Evolutionary conservation across 2,797 vertebrate genomes (phyloP).

Genomic region (Scarus forsteni): DNA sequence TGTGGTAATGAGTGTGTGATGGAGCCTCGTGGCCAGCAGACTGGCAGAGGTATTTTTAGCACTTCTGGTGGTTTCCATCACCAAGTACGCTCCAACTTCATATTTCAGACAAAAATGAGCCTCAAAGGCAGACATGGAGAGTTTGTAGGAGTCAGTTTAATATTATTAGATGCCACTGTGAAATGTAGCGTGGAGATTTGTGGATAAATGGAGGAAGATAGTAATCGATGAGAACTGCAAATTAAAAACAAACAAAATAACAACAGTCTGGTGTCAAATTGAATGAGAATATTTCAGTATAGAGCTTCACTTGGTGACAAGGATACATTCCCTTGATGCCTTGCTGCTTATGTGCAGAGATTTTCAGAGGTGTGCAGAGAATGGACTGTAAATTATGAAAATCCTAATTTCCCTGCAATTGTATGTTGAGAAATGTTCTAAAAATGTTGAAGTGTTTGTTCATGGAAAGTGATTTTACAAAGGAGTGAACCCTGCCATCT

Average conservation of each 20-base stretch:
- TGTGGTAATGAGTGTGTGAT: constrained; percentile 85
- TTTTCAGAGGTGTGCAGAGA: too few species aligned
- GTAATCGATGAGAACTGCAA: constrained; percentile 58
- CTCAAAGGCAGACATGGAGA: constrained; percentile 76
- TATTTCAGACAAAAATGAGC: constrained; percentile 77
- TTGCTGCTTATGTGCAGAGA: too few species aligned
- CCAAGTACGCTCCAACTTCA: constrained; percentile 79
- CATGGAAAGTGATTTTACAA: too few species aligned
- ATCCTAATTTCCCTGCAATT: too few species aligned
- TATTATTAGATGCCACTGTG: constrained; percentile 61
- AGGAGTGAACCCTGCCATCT: too few species aligned
- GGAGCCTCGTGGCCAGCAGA: constrained; percentile 82
- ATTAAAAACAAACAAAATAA: background rate
- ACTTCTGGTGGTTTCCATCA: constrained; percentile 84
- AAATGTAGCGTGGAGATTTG: constrained; percentile 57
- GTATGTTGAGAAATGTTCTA: too few species aligned
- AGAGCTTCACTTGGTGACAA: constrained; percentile 12
- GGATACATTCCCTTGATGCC: constrained; percentile 28
- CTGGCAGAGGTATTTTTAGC: constrained; percentile 85
- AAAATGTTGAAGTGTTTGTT: too few species aligned
- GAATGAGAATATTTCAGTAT: constrained; percentile 2
- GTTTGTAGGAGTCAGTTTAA: constrained; percentile 73
- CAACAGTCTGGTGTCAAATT: constrained; percentile 21
- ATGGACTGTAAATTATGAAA: too few species aligned
- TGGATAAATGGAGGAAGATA: constrained; percentile 43